phyloP scores from a whole-genome alignment of 2,888 invertebrate genomes.

The Pteria penguin region DNA sequence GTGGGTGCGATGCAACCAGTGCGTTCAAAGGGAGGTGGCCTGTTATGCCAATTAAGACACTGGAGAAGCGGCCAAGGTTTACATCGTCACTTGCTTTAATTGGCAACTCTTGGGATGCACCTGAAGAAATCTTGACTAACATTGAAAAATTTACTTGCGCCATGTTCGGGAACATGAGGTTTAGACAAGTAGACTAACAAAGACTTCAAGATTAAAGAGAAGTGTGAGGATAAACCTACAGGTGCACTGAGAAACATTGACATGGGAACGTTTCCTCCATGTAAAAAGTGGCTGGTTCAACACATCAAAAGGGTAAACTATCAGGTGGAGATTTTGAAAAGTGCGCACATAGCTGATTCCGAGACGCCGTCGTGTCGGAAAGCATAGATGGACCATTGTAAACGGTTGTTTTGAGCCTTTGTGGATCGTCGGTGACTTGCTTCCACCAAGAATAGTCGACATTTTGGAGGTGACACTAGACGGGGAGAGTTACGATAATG shows the following conservation, averaged over 20 bases:
- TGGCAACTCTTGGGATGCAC: no score
- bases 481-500: no score
- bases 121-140: no score
- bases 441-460: neutral
- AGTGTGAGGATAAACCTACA: slow-evolving; percentile 7
- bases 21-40: slow-evolving; percentile 37
- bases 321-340: neutral
- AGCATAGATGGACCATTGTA: neutral
- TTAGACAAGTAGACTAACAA: no score
- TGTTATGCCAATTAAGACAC: slow-evolving; percentile 18
- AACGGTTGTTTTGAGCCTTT: neutral
- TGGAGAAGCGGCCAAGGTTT: slow-evolving; percentile 13
- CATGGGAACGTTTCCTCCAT: slow-evolving; percentile 28
- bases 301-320: neutral
- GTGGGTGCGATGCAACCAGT: slow-evolving; percentile 37
- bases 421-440: neutral
- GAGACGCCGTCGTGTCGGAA: neutral
- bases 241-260: slow-evolving; percentile 23
- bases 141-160: no score
- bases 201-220: slow-evolving; percentile 5
- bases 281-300: slow-evolving; percentile 5
- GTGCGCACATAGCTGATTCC: no score
- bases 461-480: no score
- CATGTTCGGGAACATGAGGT: no score
- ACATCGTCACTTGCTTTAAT: neutral